Evolutionary conservation across 1,140 invertebrate genomes (phyloP), one percentile per base, ranked within the genome.

Genomic region (Drosophila pseudoananassae): DNA sequence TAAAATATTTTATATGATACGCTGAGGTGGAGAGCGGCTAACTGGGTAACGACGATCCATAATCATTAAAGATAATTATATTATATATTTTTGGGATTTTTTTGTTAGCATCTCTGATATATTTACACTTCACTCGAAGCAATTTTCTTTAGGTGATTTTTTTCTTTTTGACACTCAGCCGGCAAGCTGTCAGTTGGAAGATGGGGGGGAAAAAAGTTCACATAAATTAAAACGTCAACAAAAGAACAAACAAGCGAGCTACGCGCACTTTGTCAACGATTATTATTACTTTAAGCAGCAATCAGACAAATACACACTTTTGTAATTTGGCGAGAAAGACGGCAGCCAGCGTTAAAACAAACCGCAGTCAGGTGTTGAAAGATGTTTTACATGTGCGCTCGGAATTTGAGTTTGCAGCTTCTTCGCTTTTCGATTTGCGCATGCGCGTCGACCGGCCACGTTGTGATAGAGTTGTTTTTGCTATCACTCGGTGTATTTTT

Each of bases 221-320:
- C 74, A 73, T 68, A 82, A 81, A 82, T 77, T 73, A 73, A 74
- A 82, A 66, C 68, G 73, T 81, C 73, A 82, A 77, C 73, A 77
- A 57, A 61, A 63, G 53, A 81, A 68, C 76, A 71, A 69, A 69
- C 66, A 69, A 70, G 49, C 66, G 66, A 49, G 66, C 63, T 70
- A 56, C 63, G 70, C 76, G 53, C 59, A 70, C 69, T 58, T 66
- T 73, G 50, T 25, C 43, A 75, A 65, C 72, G 72, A 65, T 72
- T 72, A 74, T 78, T 66, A 64, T 68, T 56, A 63, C 55, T 77
- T 73, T 63, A 25, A 55, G 54, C 49, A 56, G 40, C 68, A 59
- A 76, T 70, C 63, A 17, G 63, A 36, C 14, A 47, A 55, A 69
- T 40, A 68, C 46, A 70, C 66, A 70, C 66, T 38, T 70, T 70